Evolutionary conservation across 2,888 invertebrate species (phyloP).

Genomic region (Heliconius hortense): DNA sequence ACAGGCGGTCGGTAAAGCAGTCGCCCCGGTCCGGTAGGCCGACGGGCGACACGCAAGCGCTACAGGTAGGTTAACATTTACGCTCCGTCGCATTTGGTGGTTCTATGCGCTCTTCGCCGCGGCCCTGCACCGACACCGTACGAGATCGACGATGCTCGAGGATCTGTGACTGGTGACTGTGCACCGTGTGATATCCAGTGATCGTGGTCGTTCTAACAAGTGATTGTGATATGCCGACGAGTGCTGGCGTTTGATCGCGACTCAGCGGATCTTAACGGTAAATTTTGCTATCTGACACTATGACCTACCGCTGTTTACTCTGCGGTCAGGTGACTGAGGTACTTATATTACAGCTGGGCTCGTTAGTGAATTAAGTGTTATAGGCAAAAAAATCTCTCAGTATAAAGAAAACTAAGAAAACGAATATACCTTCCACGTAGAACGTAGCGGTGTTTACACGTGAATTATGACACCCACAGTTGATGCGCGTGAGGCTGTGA

Average conservation of each 20-base stretch:
- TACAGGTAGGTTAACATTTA: constrained; percentile 80
- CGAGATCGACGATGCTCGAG: constrained; percentile 64
- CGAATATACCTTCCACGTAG: constrained; percentile 64
- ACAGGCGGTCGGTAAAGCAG: constrained; percentile 67
- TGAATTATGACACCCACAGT: constrained; percentile 71
- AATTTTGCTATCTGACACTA: constrained; percentile 67
- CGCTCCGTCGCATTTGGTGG: constrained; percentile 78
- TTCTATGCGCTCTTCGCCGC: constrained; percentile 72
- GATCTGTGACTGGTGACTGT: constrained; percentile 67
- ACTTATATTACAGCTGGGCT: constrained; percentile 47
- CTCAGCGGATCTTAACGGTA: constrained; percentile 78
- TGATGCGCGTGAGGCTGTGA: constrained; percentile 46
- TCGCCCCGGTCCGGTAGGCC: constrained; percentile 60
- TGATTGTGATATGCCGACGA: constrained; percentile 63
- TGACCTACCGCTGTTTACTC: constrained; percentile 72
- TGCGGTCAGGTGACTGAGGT: constrained; percentile 69
- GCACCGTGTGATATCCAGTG: constrained; percentile 66
- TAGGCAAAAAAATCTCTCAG: not conserved
- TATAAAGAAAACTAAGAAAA: constrained; percentile 9
- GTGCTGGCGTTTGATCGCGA: constrained; percentile 59
- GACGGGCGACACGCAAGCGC: constrained; percentile 77
- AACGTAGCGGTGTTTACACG: constrained; percentile 70
- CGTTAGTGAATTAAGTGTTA: constrained; percentile 1
- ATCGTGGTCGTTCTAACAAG: constrained; percentile 61
- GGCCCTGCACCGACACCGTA: constrained; percentile 57